These are phyloP conservation scores for Amphimallon solstitiale DNA, from an alignment of 2,888 invertebrate species.

Conservation along the genomic window DNA sequence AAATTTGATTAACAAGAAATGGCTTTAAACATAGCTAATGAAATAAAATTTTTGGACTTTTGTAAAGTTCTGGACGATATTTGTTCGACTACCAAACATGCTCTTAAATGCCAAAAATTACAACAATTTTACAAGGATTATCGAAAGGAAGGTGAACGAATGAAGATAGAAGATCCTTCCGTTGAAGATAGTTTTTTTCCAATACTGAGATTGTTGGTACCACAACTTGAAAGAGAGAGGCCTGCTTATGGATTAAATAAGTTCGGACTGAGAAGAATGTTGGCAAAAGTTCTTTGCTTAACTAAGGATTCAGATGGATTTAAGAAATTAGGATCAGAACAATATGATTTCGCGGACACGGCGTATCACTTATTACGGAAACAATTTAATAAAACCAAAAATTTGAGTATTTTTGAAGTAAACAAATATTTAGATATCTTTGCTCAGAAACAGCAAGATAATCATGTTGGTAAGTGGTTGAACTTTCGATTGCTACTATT, in stretches of 20 bases:
- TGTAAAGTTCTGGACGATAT: constrained; percentile 35
- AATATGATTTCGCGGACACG: constrained; percentile 83
- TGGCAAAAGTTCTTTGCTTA: constrained; percentile 81
- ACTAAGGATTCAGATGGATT: constrained; percentile 54
- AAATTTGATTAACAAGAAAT: neutral
- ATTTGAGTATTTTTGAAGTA: constrained; percentile 74
- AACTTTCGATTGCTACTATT: no score
- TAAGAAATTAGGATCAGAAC: constrained; percentile 10
- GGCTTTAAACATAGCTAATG: constrained; percentile 25
- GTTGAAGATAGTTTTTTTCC: constrained; percentile 73
- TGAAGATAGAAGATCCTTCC: constrained; percentile 54
- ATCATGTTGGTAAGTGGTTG: constrained; percentile 66
- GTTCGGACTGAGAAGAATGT: constrained; percentile 74
- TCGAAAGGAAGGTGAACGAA: constrained; percentile 50
- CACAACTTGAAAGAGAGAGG: constrained; percentile 81
- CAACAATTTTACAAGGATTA: constrained; percentile 16
- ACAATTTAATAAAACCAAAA: constrained; percentile 63
- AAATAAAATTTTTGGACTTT: constrained; percentile 37
- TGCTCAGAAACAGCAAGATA: constrained; percentile 72
- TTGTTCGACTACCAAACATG: constrained; percentile 3
- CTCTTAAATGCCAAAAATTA: constrained; percentile 24
- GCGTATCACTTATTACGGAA: constrained; percentile 76
- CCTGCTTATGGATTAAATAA: constrained; percentile 87
- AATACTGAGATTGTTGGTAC: constrained; percentile 81
- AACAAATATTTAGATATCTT: constrained; percentile 81